These are phyloP conservation scores for Stercorarius parasiticus DNA, from an alignment of 2,113 vertebrate genomes.

Conservation along the genomic window DNA sequence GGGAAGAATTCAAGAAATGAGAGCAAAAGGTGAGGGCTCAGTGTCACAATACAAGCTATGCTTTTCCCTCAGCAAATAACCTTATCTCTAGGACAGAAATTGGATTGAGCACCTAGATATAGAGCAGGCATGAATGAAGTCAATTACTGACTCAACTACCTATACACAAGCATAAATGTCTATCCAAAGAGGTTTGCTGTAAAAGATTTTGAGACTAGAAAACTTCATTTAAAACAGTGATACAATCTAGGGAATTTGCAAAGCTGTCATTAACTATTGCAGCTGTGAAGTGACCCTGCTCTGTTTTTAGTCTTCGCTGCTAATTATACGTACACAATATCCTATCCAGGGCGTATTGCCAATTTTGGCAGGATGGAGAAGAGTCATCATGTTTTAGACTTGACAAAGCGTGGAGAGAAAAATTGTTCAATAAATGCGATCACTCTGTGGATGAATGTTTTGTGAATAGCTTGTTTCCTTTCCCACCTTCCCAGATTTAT, in stretches of 20 bases:
- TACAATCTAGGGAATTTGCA: background rate
- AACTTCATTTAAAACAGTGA: background rate
- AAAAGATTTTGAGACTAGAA: background rate
- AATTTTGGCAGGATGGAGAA: conserved; percentile 9
- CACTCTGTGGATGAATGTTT: background rate
- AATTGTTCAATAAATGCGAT: background rate
- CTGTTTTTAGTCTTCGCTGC: background rate
- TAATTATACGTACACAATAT: background rate
- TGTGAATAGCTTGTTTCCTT: background rate
- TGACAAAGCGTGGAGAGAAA: conserved; percentile 6
- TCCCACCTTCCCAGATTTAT: conserved; percentile 6
- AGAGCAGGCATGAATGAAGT: background rate
- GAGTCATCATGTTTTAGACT: background rate
- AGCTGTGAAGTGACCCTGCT: background rate
- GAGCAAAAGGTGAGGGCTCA: background rate
- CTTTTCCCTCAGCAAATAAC: background rate
- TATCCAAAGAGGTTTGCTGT: background rate
- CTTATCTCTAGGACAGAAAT: background rate
- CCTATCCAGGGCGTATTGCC: background rate
- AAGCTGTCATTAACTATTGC: background rate
- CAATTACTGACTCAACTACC: background rate
- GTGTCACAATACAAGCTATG: background rate
- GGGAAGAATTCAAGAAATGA: background rate
- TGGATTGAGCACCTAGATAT: background rate
- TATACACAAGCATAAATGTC: background rate